phyloP scores from a whole-genome alignment of 2,888 invertebrate genomes.

The Chrysolina americana region DNA sequence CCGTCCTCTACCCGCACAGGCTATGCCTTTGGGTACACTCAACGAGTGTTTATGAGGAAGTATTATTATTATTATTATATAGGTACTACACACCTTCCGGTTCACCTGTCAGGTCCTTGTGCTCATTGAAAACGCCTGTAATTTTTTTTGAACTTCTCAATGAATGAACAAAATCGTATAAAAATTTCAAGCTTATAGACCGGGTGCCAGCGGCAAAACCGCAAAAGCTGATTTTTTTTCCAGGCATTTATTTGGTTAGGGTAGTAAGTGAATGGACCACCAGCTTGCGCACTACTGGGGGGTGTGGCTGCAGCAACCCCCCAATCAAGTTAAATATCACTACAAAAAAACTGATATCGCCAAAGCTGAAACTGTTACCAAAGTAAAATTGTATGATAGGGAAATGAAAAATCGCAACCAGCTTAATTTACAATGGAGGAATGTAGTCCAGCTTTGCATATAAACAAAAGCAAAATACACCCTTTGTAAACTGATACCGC shows the following conservation, averaged over 20 bases:
- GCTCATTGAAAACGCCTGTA: too few species aligned
- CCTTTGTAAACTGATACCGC: too few species aligned
- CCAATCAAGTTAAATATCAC: slow-evolving; percentile 7
- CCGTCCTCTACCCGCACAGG: too few species aligned
- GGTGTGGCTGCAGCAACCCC: slow-evolving; percentile 18
- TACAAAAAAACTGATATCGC: slow-evolving; percentile 17
- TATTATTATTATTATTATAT: too few species aligned
- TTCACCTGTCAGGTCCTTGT: too few species aligned
- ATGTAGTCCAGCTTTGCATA: slow-evolving; percentile 6
- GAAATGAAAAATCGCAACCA: slow-evolving; percentile 1
- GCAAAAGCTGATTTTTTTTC: not conserved
- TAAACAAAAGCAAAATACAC: not conserved
- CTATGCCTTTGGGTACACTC: too few species aligned
- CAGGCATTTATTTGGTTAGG: not conserved
- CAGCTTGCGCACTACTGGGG: slow-evolving; percentile 10
- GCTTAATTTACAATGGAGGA: not conserved
- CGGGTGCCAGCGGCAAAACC: too few species aligned
- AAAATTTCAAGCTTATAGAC: too few species aligned
- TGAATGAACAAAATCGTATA: too few species aligned
- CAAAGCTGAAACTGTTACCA: slow-evolving; percentile 11
- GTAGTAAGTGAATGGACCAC: not conserved
- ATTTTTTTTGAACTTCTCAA: too few species aligned
- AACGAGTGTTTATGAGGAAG: too few species aligned
- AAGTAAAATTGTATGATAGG: not conserved
- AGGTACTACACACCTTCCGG: too few species aligned